A percentile compares a stretch with the other conserved stretches of the same genome.
Evolutionary conservation across 2,888 invertebrate genomes (phyloP).

Genomic region (Leistus spinibarbis): DNA sequence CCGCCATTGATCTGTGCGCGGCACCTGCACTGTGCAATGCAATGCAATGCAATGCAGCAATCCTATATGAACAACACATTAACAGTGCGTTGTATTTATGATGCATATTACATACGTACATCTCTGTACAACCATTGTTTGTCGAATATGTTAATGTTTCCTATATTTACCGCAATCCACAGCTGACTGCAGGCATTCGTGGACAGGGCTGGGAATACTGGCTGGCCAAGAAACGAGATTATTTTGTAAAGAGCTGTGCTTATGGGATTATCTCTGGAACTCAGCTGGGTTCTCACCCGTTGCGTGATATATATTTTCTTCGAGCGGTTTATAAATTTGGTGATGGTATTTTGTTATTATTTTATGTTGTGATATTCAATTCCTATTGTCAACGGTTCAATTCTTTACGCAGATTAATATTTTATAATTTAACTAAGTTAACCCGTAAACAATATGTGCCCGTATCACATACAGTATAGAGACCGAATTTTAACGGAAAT

Average conservation of each 20-base stretch:
- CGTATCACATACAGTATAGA: no score
- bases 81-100: background rate
- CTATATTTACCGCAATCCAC: background rate
- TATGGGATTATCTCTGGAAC: background rate
- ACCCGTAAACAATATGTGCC: no score
- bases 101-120: conserved; percentile 12
- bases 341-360: no score
- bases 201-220: background rate
- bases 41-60: conserved; percentile 30
- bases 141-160: conserved; percentile 32
- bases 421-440: no score
- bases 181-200: background rate
- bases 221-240: background rate
- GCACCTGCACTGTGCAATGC: conserved; percentile 32
- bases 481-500: no score
- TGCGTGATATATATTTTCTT: background rate
- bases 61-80: background rate
- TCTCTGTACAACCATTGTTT: conserved; percentile 9
- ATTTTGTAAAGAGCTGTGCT: background rate
- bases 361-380: no score
- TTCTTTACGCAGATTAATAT: no score
- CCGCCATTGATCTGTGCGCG: conserved; percentile 13
- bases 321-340: background rate
- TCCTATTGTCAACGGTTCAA: no score
- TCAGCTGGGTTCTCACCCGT: background rate